Percentiles rank a stretch among this genome's conserved stretches.
These are phyloP conservation scores for Leucophenga maculata DNA, from an alignment of 2,888 invertebrate genomes.

Conservation along the genomic window DNA sequence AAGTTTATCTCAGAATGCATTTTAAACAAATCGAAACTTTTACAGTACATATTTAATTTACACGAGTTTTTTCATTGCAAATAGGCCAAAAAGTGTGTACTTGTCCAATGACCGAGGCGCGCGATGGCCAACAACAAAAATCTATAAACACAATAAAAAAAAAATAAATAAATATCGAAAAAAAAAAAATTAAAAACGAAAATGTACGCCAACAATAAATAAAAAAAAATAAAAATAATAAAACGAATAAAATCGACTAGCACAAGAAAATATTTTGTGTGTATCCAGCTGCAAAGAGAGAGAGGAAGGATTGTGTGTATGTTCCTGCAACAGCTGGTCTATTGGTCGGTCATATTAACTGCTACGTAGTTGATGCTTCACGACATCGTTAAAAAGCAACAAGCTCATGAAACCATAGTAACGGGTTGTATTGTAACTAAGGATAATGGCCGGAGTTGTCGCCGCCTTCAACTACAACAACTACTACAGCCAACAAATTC, in stretches of 20 bases:
- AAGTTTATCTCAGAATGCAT: constrained; percentile 48
- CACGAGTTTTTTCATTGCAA: constrained; percentile 73
- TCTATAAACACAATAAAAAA: constrained; percentile 58
- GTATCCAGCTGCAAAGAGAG: neutral
- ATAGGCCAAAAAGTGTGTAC: constrained; percentile 74
- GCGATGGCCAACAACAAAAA: constrained; percentile 73
- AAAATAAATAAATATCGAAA: constrained; percentile 45
- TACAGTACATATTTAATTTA: constrained; percentile 69
- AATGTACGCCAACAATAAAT: constrained; percentile 45
- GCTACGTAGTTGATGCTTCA: constrained; percentile 32
- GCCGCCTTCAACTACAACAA: no score
- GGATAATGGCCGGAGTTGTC: no score
- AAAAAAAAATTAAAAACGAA: constrained; percentile 40
- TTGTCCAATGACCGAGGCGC: constrained; percentile 74
- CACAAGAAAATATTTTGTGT: constrained; percentile 32
- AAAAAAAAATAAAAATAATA: constrained; percentile 49
- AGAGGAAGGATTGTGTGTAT: constrained; percentile 1
- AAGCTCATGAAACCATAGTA: no score
- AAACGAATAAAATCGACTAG: constrained; percentile 41
- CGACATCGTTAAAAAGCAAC: neutral
- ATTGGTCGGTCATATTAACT: constrained; percentile 27
- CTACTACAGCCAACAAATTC: no score
- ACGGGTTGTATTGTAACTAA: no score
- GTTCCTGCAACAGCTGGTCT: constrained; percentile 39
- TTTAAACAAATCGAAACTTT: constrained; percentile 49